These are phyloP conservation scores for Itoplectis maculator DNA, from an alignment of 2,888 invertebrate species.

Conservation along the genomic window DNA sequence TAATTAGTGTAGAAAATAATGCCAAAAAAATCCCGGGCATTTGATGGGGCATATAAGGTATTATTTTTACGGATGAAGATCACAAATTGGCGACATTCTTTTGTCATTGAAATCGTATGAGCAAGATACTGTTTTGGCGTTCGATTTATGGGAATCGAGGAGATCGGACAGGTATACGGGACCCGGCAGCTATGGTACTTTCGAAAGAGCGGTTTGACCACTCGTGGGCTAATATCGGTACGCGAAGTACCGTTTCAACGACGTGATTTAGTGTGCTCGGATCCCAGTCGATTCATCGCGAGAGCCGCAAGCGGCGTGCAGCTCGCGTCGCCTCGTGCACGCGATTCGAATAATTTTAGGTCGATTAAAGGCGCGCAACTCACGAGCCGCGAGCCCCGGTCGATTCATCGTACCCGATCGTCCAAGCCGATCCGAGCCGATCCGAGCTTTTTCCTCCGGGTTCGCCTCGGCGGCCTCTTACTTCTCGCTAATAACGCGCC, in stretches of 20 bases:
- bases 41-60: no score
- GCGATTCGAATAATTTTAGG: constrained; percentile 60
- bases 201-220: constrained; percentile 65
- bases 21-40: no score
- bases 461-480: constrained; percentile 8
- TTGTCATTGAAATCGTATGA: neutral
- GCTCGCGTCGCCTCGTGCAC: constrained; percentile 39
- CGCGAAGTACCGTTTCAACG: constrained; percentile 64
- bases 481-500: constrained; percentile 60
- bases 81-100: neutral
- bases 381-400: constrained; percentile 21
- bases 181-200: constrained; percentile 50
- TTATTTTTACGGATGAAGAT: constrained; percentile 10
- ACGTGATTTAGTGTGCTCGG: constrained; percentile 62
- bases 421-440: constrained; percentile 37
- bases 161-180: constrained; percentile 6
- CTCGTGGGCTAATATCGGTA: constrained; percentile 64
- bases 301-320: constrained; percentile 33
- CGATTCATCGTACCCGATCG: constrained; percentile 54
- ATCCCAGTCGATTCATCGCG: constrained; percentile 44
- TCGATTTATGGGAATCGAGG: constrained; percentile 15
- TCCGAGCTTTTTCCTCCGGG: neutral
- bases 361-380: constrained; percentile 56
- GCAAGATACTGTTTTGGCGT: constrained; percentile 6
- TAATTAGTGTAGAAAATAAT: no score